Evolutionary conservation across 2,113 vertebrate species (phyloP).

Genomic region (Pseudonaja textilis): DNA sequence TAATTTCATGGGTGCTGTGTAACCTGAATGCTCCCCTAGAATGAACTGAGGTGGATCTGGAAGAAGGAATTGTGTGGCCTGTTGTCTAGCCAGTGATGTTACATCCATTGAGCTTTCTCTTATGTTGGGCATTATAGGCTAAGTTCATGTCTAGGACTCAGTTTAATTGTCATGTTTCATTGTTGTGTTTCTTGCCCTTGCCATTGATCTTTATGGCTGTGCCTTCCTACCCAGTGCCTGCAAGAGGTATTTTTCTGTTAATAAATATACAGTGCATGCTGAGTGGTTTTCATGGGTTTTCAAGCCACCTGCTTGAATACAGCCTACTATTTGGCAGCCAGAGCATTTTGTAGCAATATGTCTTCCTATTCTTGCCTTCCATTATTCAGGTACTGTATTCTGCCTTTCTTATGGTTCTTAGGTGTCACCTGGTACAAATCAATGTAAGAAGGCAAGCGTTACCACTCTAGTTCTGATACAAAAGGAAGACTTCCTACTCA

Average conservation of each 20-base stretch:
- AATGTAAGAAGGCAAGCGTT: conserved; percentile 37
- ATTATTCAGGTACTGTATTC: conserved; percentile 49
- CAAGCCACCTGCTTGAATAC: conserved; percentile 61
- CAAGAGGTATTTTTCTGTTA: conserved; percentile 65
- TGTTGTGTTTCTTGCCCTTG: conserved; percentile 71
- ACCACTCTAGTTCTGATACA: conserved; percentile 24
- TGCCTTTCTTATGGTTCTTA: conserved; percentile 41
- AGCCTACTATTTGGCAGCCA: conserved; percentile 49
- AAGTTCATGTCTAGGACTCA: conserved; percentile 57
- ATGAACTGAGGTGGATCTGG: conserved; percentile 46
- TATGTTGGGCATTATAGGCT: conserved; percentile 52
- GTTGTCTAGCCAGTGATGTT: conserved; percentile 45
- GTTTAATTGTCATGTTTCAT: conserved; percentile 65
- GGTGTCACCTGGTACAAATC: conserved; percentile 47
- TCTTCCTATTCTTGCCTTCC: conserved; percentile 55
- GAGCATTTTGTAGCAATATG: conserved; percentile 34
- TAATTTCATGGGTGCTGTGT: conserved; percentile 64
- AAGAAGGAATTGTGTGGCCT: conserved; percentile 43
- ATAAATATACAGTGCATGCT: conserved; percentile 61
- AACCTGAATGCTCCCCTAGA: conserved; percentile 57
- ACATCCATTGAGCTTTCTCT: conserved; percentile 54
- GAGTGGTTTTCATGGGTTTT: conserved; percentile 62
- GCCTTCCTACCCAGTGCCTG: conserved; percentile 79
- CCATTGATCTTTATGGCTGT: conserved; percentile 75
- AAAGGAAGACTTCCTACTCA: conserved; percentile 56